Percentiles rank a stretch among this genome's conserved stretches.
Evolutionary conservation across 2,888 invertebrate species (phyloP).

Genomic region (Phengaris arion): DNA sequence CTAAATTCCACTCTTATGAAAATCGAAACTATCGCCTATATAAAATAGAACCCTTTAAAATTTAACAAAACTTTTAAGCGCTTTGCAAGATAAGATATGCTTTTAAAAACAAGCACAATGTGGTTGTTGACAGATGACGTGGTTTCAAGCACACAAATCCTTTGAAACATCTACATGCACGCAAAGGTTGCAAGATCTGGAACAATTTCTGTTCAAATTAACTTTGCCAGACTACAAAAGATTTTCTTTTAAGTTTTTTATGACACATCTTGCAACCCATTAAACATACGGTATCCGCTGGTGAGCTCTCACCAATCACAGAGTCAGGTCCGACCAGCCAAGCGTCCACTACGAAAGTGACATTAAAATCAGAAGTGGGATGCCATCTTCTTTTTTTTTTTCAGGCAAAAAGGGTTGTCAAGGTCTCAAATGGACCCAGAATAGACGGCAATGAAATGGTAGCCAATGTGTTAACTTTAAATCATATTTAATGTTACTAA

Average conservation of each 20-base stretch:
- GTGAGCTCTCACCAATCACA: conserved; percentile 73
- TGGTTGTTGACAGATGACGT: conserved; percentile 11
- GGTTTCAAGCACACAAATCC: conserved; percentile 22
- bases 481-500: too few relatives aligned
- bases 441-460: too few relatives aligned
- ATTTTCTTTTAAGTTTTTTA: neutral
- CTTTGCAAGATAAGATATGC: too few relatives aligned
- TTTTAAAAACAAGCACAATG: conserved; percentile 9
- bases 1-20: neutral
- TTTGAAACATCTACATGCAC: conserved; percentile 26
- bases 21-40: neutral
- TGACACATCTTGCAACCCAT: conserved; percentile 19
- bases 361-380: too few relatives aligned
- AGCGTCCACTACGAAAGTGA: conserved; percentile 57
- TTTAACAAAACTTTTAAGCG: neutral
- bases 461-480: too few relatives aligned
- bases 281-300: conserved; percentile 37
- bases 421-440: too few relatives aligned
- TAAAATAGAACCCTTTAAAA: neutral
- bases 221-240: neutral
- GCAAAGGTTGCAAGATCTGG: conserved; percentile 21
- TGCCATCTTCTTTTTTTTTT: too few relatives aligned
- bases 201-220: neutral
- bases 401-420: too few relatives aligned
- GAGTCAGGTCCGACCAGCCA: conserved; percentile 72